Base-by-base conservation (phyloP, 53 echinoderm and acorn worm species). In the Paracentrotus lividus region DNA sequence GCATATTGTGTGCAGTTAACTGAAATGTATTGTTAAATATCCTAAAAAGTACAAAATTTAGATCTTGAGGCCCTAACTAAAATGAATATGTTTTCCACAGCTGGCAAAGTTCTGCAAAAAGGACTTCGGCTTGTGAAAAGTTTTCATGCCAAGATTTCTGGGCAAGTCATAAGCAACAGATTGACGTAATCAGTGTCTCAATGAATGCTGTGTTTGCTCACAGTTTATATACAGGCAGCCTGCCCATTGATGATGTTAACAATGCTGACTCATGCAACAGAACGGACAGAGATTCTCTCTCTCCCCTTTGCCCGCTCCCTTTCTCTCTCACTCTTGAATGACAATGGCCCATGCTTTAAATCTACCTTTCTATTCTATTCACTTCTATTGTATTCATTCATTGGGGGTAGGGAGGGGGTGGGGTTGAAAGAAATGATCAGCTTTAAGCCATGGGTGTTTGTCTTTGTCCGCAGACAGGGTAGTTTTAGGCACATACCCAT, bases 251-350 rank as follows among this genome's bases (percentile, higher is more conserved):
- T 38, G 72, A 72, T 81, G n/a, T 81, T 12, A 16, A 45, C 81
- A 26, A 1, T 81, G 81, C 81, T 81, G 81, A 81, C 81, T 81
- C 81, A 81, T 47, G 81, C 81, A 23, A 20, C 23, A 26, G 81
- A 34, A 26, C 9, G 26, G n/a, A 4, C 24, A 44, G 81, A 47
- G n/a, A n/a, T 23, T 45, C 49, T 81, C 36, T 72, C 18, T 72
- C 20, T 72, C 21, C 20, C 36, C 26, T 15, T 64, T 27, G 4
- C 21, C 18, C 64, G 10, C 53, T 53, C 3, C 15, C 53, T 53
- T 53, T 64, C 26, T 26, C 31, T 13, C 31, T 16, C 72, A 18
- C 36, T 36, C 36, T 72, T 72, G 72, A 72, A 72, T 72, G 40
- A 72, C 72, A 40, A 72, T 72, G 18, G 72, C 40, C 72, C 40